Evolutionary conservation across 1,140 invertebrate species (phyloP), one percentile per base, ranked within the genome.

Genomic region (Wiebesia pumilae): DNA sequence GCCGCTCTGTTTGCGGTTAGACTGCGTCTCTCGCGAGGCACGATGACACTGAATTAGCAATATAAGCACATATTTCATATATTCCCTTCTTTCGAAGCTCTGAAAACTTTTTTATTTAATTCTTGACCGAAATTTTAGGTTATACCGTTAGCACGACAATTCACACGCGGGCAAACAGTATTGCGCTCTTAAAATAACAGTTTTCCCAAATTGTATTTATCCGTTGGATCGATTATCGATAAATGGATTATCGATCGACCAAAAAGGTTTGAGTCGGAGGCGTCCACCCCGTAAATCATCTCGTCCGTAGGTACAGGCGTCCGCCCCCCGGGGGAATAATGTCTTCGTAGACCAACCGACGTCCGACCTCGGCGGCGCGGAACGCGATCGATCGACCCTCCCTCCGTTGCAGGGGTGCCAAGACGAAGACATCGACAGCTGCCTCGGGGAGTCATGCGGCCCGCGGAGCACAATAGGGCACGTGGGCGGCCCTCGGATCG

Each of bases 351-450:
- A 0, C 2, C 21, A 35, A 19, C 30, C 30, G 65, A 35, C n/a
- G 65, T 35, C 65, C 9, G 65, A 30, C 9, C 9, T 35, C 3
- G 30, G 33, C n/a, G 33, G 10, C 16, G 19, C 69, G n/a, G 35
- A 71, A 38, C 69, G 69, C 30, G 4, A 27, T 27, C n/a, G 27
- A 65, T 65, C 7, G n/a, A 10, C 24, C 9, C 14, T 73, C 27
- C 24, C 58, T 7, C 24, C 58, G 27, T 62, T 62, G 58, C 58
- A 62, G 30, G 38, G 38, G 71, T 43, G 38, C 71, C 21, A 43
- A 43, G 71, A 21, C 19, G 38, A 75, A 75, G 40, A 75, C 71
- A 24, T 19, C 21, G 71, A 75, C 71, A 75, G 71, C 71, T 75
- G 71, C 9, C 40, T 6, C 38, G 24, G 16, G 33, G 10, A 40